Percentiles rank a stretch among this genome's conserved stretches.
phyloP scores from a whole-genome alignment of 2,888 invertebrate genomes.

The Drosophila robusta region DNA sequence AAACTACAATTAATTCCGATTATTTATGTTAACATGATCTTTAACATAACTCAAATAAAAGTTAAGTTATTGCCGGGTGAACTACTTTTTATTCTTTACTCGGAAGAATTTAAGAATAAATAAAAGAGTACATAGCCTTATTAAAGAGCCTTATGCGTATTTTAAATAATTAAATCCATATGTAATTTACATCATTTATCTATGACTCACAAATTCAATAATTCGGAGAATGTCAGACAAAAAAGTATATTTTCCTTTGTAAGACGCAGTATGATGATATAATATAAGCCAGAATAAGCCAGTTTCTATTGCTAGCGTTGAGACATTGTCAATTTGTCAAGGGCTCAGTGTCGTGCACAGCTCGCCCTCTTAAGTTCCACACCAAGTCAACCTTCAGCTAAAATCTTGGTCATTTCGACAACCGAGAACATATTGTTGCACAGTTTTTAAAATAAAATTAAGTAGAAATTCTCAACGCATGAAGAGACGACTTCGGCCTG shows the following conservation, averaged over 20 bases:
- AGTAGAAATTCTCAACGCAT: slow-evolving; percentile 43
- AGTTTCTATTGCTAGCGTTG: background rate
- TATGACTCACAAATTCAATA: background rate
- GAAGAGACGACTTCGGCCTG: slow-evolving; percentile 34
- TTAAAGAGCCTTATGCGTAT: too few species aligned
- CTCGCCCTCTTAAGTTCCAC: background rate
- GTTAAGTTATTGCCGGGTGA: too few species aligned
- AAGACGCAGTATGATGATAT: background rate
- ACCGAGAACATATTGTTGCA: slow-evolving; percentile 62
- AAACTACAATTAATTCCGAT: too few species aligned
- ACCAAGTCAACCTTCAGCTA: slow-evolving; percentile 23
- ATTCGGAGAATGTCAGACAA: background rate
- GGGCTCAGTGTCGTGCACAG: slow-evolving; percentile 37
- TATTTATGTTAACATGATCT: too few species aligned
- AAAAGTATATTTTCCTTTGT: background rate
- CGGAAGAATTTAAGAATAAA: too few species aligned
- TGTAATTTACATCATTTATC: too few species aligned
- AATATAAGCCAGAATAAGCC: slow-evolving; percentile 4
- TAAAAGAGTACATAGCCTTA: too few species aligned
- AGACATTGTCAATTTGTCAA: slow-evolving; percentile 53
- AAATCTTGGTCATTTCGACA: slow-evolving; percentile 36
- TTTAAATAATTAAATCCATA: too few species aligned
- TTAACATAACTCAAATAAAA: too few species aligned
- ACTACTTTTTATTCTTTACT: too few species aligned
- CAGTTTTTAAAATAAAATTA: slow-evolving; percentile 71